Evolutionary conservation across 2,113 vertebrate genomes (phyloP), one percentile per base, ranked within the genome.

Genomic region (Ptilorrhoa leucosticta): DNA sequence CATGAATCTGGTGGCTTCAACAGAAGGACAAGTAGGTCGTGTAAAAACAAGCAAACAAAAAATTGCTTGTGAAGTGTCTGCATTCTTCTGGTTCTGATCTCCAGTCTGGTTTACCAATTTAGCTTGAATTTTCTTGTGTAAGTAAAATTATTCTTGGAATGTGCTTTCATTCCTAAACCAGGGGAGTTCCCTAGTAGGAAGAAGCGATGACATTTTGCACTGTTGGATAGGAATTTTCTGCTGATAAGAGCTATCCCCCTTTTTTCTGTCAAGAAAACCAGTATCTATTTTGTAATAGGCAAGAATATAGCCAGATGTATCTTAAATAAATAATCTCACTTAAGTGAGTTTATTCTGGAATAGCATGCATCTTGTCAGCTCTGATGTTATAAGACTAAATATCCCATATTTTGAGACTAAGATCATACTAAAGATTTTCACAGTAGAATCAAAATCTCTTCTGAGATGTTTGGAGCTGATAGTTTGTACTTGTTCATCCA

Each of bases 401-500:
- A 39, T 72, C 31, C 9, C 5, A 4, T 7, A 6, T 63, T 45
- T 51, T 78, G 75, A 72, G 24, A 35, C 31, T 33, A 42, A 40
- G 30, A n/a, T 42, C 57, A 18, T 78, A 4, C 10, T 83, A 30
- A 61, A 50, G 15, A 47, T 56, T 92, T 60, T 47, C 30, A 27
- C 21, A 44, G n/a, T 76, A 30, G 7, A 70, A 26, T 84, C 5
- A 17, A 78, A 75, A 89, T 66, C 23, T 42, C 18, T 89, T 80
- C 30, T 35, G 50, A 53, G 45, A 5, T 72, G 42, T 79, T 37
- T 73, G 28, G 75, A 78, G 27, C 28, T 53, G 26, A 54, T 57
- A 75, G 39, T 42, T 82, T 84, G 30, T 78, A 58, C 66, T 81
- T 94, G 9, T 53, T 89, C 82, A 56, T 93, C 90, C 92, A 20